These are phyloP conservation scores for Hucho hucho DNA, from an alignment of 2,113 vertebrate genomes.

Conservation along the genomic window DNA sequence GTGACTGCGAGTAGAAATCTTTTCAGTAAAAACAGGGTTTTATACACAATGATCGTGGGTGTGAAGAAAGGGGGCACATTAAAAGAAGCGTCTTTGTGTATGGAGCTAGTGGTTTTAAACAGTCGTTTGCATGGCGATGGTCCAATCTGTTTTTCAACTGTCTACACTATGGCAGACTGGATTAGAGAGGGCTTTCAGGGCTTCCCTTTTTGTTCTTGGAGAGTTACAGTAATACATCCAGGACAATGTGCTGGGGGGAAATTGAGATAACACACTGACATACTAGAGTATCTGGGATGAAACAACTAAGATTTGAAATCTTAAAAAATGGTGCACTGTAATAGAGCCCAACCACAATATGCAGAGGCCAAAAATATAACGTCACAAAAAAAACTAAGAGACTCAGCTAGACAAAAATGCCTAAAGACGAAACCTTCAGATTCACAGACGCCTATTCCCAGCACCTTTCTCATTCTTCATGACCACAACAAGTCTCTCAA, in stretches of 20 bases:
- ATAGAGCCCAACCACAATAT: not conserved
- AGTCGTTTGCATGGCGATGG: constrained; percentile 68
- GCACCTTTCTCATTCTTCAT: constrained; percentile 32
- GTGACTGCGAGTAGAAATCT: constrained; percentile 73
- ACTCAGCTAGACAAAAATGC: not conserved
- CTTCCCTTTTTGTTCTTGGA: constrained; percentile 64
- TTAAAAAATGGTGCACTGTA: not conserved
- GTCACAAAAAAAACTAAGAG: not conserved
- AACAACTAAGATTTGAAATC: not conserved
- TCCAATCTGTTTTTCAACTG: constrained; percentile 61
- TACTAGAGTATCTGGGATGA: not conserved
- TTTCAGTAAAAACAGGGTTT: constrained; percentile 79
- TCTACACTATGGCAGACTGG: constrained; percentile 65
- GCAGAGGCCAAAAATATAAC: not conserved
- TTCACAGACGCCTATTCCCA: constrained; percentile 34
- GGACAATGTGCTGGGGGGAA: constrained; percentile 53
- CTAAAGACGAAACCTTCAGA: constrained; percentile 8
- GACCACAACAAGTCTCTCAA: constrained; percentile 25
- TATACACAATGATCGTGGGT: constrained; percentile 78
- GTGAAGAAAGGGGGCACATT: constrained; percentile 76
- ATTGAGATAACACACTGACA: constrained; percentile 42
- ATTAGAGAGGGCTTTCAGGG: constrained; percentile 68
- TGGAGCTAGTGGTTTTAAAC: constrained; percentile 67
- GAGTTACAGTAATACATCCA: constrained; percentile 61
- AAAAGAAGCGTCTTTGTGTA: constrained; percentile 72